Percentiles rank a stretch among this genome's conserved stretches.
These are phyloP conservation scores for Rugalucina vietnamica DNA, from an alignment of 2,888 invertebrate species.

Conservation along the genomic window DNA sequence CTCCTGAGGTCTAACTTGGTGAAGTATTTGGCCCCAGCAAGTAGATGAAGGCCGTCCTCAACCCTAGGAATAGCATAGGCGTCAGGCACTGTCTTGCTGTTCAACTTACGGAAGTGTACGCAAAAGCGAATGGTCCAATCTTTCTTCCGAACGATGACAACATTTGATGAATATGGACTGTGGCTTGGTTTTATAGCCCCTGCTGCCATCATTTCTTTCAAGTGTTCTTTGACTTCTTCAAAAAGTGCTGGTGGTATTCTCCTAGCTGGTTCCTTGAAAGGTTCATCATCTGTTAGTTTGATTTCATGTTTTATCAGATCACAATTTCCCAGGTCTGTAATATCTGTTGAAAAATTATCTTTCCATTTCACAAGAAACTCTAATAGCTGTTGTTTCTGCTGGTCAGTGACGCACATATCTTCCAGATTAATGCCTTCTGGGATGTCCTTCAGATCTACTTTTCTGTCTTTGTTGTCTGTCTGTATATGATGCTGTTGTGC, in stretches of 20 bases:
- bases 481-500: not conserved
- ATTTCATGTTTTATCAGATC: slow-evolving; percentile 17
- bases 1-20: not conserved
- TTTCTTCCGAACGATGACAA: slow-evolving; percentile 25
- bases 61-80: not conserved
- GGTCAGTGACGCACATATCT: not conserved
- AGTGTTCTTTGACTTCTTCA: slow-evolving; percentile 13
- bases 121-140: too few relatives aligned
- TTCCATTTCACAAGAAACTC: not conserved
- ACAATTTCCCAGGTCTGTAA: not conserved
- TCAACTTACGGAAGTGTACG: slow-evolving; percentile 4
- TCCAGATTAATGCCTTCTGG: not conserved
- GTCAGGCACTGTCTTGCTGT: not conserved
- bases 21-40: not conserved
- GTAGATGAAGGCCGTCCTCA: not conserved
- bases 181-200: not conserved
- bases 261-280: slow-evolving; percentile 3
- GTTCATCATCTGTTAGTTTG: slow-evolving; percentile 3
- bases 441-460: not conserved
- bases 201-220: not conserved
- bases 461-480: not conserved
- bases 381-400: not conserved
- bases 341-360: not conserved
- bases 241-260: slow-evolving; percentile 25
- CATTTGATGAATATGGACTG: not conserved